phyloP scores from a whole-genome alignment of 2,113 vertebrate genomes.

The Rhynchopsitta pachyrhyncha region DNA sequence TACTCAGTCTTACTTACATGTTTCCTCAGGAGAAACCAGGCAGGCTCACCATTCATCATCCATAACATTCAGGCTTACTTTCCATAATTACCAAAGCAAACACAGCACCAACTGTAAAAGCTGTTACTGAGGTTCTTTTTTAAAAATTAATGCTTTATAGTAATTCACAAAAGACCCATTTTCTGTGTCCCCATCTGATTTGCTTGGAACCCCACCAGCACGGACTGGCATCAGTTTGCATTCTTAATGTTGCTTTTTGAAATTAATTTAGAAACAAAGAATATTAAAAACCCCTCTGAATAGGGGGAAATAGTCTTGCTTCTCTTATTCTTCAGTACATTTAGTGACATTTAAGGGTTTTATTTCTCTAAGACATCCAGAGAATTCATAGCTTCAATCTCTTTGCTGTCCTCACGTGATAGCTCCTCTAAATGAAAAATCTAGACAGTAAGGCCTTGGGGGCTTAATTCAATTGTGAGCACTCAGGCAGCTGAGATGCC shows the following conservation, averaged over 20 bases:
- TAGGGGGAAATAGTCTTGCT: not conserved
- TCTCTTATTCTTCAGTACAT: not conserved
- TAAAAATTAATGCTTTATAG: not conserved
- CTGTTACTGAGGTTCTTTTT: not conserved
- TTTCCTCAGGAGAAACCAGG: not conserved
- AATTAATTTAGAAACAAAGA: not conserved
- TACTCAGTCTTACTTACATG: not conserved
- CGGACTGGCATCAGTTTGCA: not conserved
- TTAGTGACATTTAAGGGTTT: not conserved
- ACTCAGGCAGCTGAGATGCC: not conserved
- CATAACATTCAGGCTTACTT: not conserved
- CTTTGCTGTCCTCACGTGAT: not conserved
- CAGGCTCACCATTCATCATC: not conserved
- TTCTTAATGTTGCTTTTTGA: not conserved
- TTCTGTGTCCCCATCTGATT: not conserved
- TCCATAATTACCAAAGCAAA: not conserved
- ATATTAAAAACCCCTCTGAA: not conserved
- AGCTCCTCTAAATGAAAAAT: not conserved
- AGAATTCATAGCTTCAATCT: not conserved
- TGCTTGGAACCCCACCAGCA: not conserved
- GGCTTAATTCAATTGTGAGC: not conserved
- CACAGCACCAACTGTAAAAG: not conserved
- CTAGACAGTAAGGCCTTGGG: not conserved
- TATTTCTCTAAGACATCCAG: not conserved
- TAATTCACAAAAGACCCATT: not conserved